Conservation (phyloP, 2,113 vertebrate genomes). For the Benitochromis conjunctus region DNA sequence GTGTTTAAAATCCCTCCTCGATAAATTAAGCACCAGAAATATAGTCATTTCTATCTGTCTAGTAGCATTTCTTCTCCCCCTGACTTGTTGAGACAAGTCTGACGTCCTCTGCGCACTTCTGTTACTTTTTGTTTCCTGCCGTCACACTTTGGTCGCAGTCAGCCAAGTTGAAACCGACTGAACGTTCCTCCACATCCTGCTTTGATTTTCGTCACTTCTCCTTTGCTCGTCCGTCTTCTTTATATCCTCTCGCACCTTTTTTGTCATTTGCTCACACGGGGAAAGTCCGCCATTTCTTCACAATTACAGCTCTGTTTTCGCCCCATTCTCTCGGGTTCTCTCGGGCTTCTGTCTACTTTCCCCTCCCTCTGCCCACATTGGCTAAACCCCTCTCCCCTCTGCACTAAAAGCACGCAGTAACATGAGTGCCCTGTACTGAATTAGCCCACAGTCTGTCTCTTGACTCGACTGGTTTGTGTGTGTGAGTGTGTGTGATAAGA, state of each 20-base stretch:
- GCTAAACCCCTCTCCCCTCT: conserved; percentile 21
- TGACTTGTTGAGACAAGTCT: conserved; percentile 5
- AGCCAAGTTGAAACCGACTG: not conserved
- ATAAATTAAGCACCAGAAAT: not conserved
- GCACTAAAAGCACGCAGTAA: conserved; percentile 58
- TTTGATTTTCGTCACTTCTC: not conserved
- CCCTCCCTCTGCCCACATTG: conserved; percentile 40
- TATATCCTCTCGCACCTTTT: not conserved
- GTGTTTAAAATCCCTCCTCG: not conserved
- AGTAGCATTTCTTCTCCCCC: not conserved
- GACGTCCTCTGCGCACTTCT: not conserved
- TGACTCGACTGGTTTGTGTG: not conserved
- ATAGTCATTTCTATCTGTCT: not conserved
- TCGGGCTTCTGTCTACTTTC: not conserved
- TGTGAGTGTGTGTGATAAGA: not conserved
- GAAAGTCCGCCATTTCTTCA: conserved; percentile 7
- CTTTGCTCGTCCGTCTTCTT: not conserved
- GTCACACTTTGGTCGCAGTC: not conserved
- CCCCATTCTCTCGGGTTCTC: conserved; percentile 17
- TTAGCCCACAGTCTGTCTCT: conserved; percentile 55
- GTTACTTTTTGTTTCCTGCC: not conserved
- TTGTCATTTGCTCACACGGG: not conserved
- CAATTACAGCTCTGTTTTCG: conserved; percentile 31
- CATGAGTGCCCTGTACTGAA: conserved; percentile 59
- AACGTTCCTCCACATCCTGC: not conserved